These are phyloP conservation scores for Fistularia tabacaria DNA, from an alignment of 2,797 vertebrate species.

Conservation along the genomic window DNA sequence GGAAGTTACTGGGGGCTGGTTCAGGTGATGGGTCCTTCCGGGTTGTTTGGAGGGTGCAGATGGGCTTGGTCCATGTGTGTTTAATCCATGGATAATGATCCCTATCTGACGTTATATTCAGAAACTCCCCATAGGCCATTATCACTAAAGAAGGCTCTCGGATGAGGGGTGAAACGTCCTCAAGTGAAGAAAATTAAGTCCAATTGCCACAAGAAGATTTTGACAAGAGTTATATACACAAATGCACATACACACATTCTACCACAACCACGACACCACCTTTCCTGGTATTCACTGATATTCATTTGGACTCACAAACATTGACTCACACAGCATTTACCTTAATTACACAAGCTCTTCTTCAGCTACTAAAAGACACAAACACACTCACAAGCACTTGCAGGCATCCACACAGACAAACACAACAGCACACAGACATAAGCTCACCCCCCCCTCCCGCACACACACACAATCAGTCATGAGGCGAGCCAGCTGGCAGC, in stretches of 20 bases:
- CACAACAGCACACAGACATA: not conserved
- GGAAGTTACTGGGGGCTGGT: too few species aligned
- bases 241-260: not conserved
- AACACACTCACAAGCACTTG: conserved; percentile 2
- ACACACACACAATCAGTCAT: conserved; percentile 42
- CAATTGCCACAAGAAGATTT: too few species aligned
- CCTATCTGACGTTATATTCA: too few species aligned
- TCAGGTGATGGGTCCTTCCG: too few species aligned
- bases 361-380: conserved; percentile 40
- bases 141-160: too few species aligned
- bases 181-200: too few species aligned
- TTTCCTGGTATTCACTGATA: not conserved
- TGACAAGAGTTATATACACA: too few species aligned
- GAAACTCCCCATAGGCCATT: too few species aligned
- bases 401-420: conserved; percentile 1
- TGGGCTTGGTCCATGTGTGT: too few species aligned
- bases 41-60: too few species aligned
- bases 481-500: conserved; percentile 54
- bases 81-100: too few species aligned
- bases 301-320: conserved; percentile 36
- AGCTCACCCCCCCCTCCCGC: not conserved
- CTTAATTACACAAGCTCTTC: conserved; percentile 62
- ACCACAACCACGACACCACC: not conserved
- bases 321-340: conserved; percentile 37
- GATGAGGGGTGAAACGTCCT: too few species aligned